These are phyloP conservation scores for Tipula confusa DNA, from an alignment of 2,888 invertebrate species.

Conservation along the genomic window DNA sequence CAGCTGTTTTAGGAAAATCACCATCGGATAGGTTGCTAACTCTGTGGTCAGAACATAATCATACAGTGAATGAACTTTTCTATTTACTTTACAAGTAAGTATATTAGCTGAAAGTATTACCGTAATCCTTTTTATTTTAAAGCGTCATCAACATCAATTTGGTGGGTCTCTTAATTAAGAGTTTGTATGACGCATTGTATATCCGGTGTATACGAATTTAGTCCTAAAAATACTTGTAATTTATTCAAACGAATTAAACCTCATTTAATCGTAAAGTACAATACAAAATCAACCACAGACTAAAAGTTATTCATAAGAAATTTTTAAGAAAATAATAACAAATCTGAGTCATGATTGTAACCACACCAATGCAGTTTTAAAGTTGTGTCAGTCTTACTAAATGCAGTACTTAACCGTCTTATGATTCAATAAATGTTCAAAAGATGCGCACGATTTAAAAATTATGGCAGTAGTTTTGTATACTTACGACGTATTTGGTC, in stretches of 20 bases:
- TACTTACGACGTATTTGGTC: neutral
- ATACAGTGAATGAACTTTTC: constrained; percentile 73
- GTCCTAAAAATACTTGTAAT: neutral
- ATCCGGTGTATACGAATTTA: neutral
- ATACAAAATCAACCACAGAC: neutral
- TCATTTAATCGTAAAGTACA: neutral
- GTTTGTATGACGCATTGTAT: neutral
- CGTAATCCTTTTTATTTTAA: no score
- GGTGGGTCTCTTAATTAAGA: no score
- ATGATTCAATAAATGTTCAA: neutral
- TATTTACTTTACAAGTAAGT: neutral
- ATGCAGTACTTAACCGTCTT: neutral
- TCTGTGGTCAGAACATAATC: constrained; percentile 79
- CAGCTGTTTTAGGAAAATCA: constrained; percentile 55
- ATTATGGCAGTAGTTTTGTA: no score
- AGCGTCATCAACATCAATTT: no score
- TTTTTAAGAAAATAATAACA: neutral
- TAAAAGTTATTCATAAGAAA: neutral
- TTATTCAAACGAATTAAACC: no score
- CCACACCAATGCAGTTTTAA: neutral
- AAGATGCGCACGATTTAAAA: neutral
- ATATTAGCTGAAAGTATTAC: neutral
- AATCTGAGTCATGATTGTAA: neutral
- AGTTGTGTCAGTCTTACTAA: neutral
- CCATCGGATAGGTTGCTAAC: constrained; percentile 71